phyloP scores from a whole-genome alignment of 2,888 invertebrate genomes.

The Kuschelorhynchus macadamiae region DNA sequence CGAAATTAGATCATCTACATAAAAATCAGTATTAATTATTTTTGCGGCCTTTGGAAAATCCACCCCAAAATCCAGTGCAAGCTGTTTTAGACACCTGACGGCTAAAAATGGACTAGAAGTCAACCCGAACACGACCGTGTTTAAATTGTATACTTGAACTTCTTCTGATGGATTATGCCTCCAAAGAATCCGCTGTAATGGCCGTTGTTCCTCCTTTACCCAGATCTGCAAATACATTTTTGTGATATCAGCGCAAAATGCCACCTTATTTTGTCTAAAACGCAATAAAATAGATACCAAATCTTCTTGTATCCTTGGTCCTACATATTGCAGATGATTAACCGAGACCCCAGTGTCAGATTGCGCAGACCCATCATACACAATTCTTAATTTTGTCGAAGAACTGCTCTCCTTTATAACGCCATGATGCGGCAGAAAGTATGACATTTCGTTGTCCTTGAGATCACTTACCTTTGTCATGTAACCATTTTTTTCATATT shows the following conservation, averaged over 20 bases:
- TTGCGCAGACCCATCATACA: conserved; percentile 50
- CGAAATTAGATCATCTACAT: conserved; percentile 48
- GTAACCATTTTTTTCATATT: conserved; percentile 13
- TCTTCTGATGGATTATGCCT: conserved; percentile 11
- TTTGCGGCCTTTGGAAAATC: conserved; percentile 30
- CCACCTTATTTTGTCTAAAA: conserved; percentile 44
- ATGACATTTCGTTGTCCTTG: conserved; percentile 13
- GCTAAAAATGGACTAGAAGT: conserved; percentile 48
- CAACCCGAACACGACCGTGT: conserved; percentile 50
- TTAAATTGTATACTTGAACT: conserved; percentile 40
- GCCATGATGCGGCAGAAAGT: conserved; percentile 52
- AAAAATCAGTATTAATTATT: conserved; percentile 45
- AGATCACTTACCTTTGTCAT: neutral
- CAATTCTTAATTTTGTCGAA: conserved; percentile 49
- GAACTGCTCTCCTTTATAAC: conserved; percentile 36
- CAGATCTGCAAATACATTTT: conserved; percentile 52
- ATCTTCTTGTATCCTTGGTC: no score
- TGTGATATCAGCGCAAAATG: conserved; percentile 45
- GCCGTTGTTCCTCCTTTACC: conserved; percentile 18
- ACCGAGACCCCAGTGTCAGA: conserved; percentile 42
- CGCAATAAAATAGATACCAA: no score
- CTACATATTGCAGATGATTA: conserved; percentile 40
- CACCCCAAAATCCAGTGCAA: conserved; percentile 31
- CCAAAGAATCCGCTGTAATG: conserved; percentile 35
- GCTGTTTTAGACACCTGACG: conserved; percentile 26